Conservation (phyloP, 2,113 vertebrate genomes). For the Urocolius indicus region DNA sequence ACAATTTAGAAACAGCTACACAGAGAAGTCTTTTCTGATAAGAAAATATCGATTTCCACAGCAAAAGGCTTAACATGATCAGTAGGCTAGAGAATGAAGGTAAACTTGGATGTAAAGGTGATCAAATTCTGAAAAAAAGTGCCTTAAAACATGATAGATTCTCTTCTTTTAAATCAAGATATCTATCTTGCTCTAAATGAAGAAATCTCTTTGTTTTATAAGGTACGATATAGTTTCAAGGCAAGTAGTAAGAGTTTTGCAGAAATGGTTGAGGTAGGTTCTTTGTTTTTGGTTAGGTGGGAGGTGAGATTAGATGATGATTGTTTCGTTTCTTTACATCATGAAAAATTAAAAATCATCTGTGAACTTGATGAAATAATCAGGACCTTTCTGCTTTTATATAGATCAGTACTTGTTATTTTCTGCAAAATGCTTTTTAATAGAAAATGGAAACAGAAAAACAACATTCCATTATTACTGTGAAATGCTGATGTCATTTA, state of each 20-base stretch:
- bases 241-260: neutral
- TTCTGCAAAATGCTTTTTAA: neutral
- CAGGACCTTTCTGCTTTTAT: neutral
- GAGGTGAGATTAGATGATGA: neutral
- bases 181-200: neutral
- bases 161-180: neutral
- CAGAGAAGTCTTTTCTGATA: neutral
- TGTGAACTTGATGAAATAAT: neutral
- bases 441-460: neutral
- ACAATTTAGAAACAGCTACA: neutral
- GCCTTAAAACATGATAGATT: neutral
- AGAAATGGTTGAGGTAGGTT: neutral
- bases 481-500: slow-evolving; percentile 8
- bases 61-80: neutral
- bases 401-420: neutral
- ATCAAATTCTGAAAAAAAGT: neutral
- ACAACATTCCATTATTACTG: neutral
- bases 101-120: neutral
- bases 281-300: neutral
- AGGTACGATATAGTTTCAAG: neutral
- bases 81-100: neutral
- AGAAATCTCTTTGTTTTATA: neutral
- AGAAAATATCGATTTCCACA: neutral
- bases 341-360: neutral
- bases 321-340: neutral